Evolutionary conservation across 2,888 invertebrate species (phyloP).

Genomic region (Entomobrya proxima): DNA sequence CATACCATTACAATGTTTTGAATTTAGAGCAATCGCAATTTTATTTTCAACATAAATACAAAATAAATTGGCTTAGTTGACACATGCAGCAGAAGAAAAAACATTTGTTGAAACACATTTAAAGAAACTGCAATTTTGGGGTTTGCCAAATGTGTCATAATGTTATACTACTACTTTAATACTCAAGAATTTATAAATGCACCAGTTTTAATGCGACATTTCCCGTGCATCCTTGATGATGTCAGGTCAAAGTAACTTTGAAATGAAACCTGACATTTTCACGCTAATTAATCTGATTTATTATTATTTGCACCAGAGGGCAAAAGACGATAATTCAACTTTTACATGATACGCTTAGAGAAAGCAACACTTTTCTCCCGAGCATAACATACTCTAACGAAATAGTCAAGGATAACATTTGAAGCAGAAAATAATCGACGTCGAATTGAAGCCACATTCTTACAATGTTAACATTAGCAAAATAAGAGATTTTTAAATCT

Average conservation of each 20-base stretch:
- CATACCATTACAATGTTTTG: no score
- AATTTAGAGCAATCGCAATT: no score
- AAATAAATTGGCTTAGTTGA: no score
- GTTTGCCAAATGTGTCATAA: no score
- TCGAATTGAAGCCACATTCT: background rate
- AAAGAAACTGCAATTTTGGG: no score
- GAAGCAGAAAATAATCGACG: background rate
- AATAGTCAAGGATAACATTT: background rate
- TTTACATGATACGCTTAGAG: background rate
- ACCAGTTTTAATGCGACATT: no score
- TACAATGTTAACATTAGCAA: background rate
- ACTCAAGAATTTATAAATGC: no score
- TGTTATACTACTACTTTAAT: no score
- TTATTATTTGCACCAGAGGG: conserved; percentile 28
- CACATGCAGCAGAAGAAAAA: no score
- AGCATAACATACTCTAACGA: background rate
- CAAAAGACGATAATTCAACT: conserved; percentile 14
- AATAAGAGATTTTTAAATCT: background rate
- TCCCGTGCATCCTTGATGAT: background rate
- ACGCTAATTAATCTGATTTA: conserved; percentile 62
- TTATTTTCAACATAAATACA: no score
- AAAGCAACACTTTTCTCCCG: background rate
- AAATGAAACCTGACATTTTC: conserved; percentile 46
- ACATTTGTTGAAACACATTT: no score
- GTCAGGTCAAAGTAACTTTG: background rate